Evolutionary conservation across 2,888 invertebrate species (phyloP), one percentile per base, ranked within the genome.

Genomic region (Tortrix viridana): DNA sequence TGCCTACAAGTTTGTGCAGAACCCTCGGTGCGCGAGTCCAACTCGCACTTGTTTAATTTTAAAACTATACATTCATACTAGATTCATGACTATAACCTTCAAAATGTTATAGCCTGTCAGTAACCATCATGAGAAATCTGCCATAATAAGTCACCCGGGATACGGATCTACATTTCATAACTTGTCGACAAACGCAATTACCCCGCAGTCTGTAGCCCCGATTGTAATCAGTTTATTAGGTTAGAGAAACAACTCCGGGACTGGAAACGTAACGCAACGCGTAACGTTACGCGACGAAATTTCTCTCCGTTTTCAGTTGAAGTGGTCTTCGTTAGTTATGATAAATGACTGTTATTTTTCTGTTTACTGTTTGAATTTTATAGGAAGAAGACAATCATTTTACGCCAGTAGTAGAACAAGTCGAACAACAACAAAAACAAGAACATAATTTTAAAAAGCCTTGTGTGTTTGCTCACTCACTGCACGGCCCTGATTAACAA

Each of bases 151-250:
- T 19, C 53, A 16, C 48, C 32, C 41, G 43, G 48, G 54, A 49
- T 55, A 60, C 23, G 54, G 60, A 60, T 55, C 60, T 38, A 56
- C 56, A 56, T 62, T 62, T 44, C 61, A 38, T 56, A 62, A 62
- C 55, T 56, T 56, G 56, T 46, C 46, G 52, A 12, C 62, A 47
- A 63, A 63, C 57, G 57, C 47, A 63, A 63, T 63, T 63, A 63
- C 50, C 7, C 16, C 43, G 26, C 41, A 20, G 37, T 46, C 38
- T 41, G 44, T 16, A 20, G 55, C 47, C 62, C 52, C 62, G 52
- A 57, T 57, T 57, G 57, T 63, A 63, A 63, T 63, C 62, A 57
- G 52, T 52, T 57, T 63, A 63, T 63, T 57, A 43, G 47, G 52
- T 63, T 63, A 63, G 26, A 20, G 61, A 32, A 26, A 47, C 19